Evolutionary conservation across 2,888 invertebrate species (phyloP).

Genomic region (Lasioglossum pauxillum): DNA sequence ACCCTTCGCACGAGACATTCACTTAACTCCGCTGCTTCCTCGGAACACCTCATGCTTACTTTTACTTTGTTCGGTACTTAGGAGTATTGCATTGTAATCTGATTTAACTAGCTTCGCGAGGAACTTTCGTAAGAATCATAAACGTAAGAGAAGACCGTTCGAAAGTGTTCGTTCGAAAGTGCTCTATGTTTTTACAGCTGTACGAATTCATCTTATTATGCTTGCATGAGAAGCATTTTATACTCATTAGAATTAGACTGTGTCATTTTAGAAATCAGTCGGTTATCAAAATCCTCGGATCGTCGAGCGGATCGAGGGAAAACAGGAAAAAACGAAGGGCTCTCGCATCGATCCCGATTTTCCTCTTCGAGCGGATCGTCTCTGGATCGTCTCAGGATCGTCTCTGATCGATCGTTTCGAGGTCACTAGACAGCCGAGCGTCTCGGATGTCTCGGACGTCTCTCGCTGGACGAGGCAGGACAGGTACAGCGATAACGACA

Average conservation of each 20-base stretch:
- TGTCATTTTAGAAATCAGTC: neutral
- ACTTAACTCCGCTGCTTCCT: neutral
- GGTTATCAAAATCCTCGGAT: neutral
- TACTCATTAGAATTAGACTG: neutral
- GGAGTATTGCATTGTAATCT: neutral
- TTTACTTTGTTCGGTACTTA: neutral
- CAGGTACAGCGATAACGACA: slow-evolving; percentile 67
- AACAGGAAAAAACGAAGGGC: neutral
- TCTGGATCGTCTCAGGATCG: slow-evolving; percentile 18
- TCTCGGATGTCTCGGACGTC: slow-evolving; percentile 20
- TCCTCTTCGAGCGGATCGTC: neutral
- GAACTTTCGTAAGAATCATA: neutral
- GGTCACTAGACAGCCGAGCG: slow-evolving; percentile 48
- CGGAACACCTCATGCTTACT: neutral
- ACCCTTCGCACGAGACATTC: neutral
- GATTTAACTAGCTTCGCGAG: neutral
- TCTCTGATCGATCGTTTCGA: slow-evolving; percentile 54
- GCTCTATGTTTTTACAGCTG: neutral
- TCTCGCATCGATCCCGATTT: neutral
- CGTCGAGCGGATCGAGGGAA: neutral
- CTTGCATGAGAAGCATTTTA: neutral
- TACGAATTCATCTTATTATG: neutral
- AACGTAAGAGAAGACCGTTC: neutral
- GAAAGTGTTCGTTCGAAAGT: neutral
- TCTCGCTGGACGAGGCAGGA: slow-evolving; percentile 41